Evolutionary conservation across 2,797 vertebrate species (phyloP).

Genomic region (Alosa sapidissima): DNA sequence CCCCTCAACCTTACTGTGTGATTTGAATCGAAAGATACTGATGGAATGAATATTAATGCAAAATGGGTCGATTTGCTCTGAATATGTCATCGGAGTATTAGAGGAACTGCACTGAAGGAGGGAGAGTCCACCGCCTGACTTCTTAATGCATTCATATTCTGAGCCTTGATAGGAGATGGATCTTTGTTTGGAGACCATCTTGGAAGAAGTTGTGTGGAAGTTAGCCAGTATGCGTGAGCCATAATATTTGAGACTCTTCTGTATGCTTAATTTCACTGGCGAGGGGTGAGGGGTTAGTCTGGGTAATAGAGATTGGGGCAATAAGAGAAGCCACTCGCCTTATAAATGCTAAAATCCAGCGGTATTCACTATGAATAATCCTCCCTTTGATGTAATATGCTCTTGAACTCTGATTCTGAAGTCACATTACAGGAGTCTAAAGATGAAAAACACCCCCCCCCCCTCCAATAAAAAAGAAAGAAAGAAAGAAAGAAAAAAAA

Average conservation of each 20-base stretch:
- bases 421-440: slow-evolving; percentile 36
- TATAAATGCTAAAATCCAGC: slow-evolving; percentile 38
- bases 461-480: background rate
- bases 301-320: background rate
- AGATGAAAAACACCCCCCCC: slow-evolving; percentile 27
- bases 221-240: background rate
- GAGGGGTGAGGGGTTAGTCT: background rate
- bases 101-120: background rate
- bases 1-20: slow-evolving; percentile 2
- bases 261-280: background rate
- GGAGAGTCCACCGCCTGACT: background rate
- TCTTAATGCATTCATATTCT: slow-evolving; percentile 5
- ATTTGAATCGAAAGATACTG: slow-evolving; percentile 16
- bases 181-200: slow-evolving; percentile 5
- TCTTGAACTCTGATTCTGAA: slow-evolving; percentile 38
- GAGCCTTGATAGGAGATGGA: background rate
- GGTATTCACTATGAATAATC: slow-evolving; percentile 39
- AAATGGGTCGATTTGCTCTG: slow-evolving; percentile 13
- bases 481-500: background rate
- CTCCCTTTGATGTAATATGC: slow-evolving; percentile 34
- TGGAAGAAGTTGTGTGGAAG: background rate
- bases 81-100: background rate
- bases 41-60: slow-evolving; percentile 18
- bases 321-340: background rate
- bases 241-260: background rate